Conservation (phyloP, 2,113 vertebrate species). For the Myrmophylax atrothorax region DNA sequence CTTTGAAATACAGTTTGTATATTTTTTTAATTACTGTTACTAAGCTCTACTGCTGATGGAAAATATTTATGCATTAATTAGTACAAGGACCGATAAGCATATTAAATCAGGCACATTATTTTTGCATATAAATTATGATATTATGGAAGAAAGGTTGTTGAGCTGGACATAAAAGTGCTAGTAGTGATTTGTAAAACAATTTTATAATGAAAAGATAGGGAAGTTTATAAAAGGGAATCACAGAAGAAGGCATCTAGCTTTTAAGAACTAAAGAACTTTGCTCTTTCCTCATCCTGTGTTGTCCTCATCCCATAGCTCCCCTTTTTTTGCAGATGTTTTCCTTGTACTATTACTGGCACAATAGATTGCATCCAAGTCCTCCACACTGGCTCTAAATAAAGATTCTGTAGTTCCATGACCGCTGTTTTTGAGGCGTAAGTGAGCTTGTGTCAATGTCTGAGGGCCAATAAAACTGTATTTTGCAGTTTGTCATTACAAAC, state of each 20-base stretch:
- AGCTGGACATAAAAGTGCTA: not conserved
- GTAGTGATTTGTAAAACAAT: constrained; percentile 4
- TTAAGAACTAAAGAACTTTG: not conserved
- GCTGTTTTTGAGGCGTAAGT: not conserved
- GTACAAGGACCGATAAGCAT: constrained; percentile 39
- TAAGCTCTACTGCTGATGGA: constrained; percentile 48
- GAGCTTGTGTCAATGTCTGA: not conserved
- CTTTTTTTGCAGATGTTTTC: not conserved
- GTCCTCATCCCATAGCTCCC: not conserved
- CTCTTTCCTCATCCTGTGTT: not conserved
- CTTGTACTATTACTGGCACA: not conserved
- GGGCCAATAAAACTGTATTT: not conserved
- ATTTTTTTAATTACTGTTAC: constrained; percentile 50
- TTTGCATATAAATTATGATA: constrained; percentile 62
- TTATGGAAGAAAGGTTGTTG: constrained; percentile 20
- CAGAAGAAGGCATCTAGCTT: not conserved
- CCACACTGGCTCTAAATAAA: not conserved
- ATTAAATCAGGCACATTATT: constrained; percentile 37
- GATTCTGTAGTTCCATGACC: not conserved
- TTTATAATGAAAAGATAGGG: not conserved
- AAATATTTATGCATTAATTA: constrained; percentile 64
- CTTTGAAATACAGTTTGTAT: constrained; percentile 10
- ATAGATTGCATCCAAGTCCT: not conserved
- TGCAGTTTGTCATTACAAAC: not conserved
- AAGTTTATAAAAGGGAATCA: not conserved